Evolutionary conservation across 2,113 vertebrate species (phyloP), one percentile per base, ranked within the genome.

Genomic region (Delphinapterus leucas): DNA sequence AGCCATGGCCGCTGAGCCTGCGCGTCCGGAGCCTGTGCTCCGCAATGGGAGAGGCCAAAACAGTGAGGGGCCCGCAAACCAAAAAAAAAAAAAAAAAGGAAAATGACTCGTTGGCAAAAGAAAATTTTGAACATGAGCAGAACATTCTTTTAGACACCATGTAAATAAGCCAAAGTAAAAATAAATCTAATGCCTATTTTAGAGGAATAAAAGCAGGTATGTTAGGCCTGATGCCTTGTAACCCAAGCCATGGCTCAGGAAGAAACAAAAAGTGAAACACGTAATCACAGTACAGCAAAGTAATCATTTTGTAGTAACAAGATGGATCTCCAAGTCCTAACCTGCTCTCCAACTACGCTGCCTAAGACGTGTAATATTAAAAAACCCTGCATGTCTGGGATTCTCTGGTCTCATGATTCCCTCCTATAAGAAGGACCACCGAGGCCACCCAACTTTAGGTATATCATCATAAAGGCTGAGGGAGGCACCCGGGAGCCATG

Each of bases 131-230:
- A 85, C 44, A 18, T 81, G 94, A 85, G 21, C 26, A 71, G 80
- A 89, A 68, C 4, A 65, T 92, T 80, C 23, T 87, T 87, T 55
- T 63, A 88, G 41, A 11, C 6, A 88, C 2, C 9, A 38, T 36
- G 84, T 70, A 86, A 89, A 94, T 77, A 95, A 88, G 53, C 1
- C 18, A 89, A 96, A 90, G 93, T 65, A 81, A 90, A 96, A 93
- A 94, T 58, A 79, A 80, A 58, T 36, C 11, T 7, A 85, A 53
- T 79, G 36, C 3, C 49, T 87, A 58, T 58, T 87, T 70, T 53
- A 79, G 23, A 93, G 68, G 2, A 73, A 8, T 17, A 10, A 79
- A 82, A 84, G 21, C 31, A 94, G 47, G 77, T 82, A 61, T 87
- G 14, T 33, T 55, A 68, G 23, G 9, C 3, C 21, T 83, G 21